These are phyloP conservation scores for Gymnarchus niloticus DNA, from an alignment of 2,113 vertebrate species.

Conservation along the genomic window DNA sequence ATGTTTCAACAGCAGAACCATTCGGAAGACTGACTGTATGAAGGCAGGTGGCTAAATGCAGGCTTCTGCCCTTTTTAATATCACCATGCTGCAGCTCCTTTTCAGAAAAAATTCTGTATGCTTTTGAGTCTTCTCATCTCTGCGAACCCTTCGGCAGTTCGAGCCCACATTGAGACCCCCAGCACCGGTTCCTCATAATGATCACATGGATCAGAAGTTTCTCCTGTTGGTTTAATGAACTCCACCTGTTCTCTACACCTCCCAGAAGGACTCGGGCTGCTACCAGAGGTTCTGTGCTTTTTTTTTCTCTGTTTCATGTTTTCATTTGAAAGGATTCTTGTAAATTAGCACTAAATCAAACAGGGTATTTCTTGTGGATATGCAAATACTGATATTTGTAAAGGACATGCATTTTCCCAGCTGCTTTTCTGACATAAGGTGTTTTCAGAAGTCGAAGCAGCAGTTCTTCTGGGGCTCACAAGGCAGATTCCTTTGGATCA, in stretches of 20 bases:
- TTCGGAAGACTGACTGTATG: neutral
- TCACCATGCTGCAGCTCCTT: neutral
- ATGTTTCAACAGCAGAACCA: neutral
- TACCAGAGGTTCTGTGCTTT: neutral
- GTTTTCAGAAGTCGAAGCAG: neutral
- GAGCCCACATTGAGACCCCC: neutral
- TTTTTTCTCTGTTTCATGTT: neutral
- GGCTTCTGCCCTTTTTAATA: neutral
- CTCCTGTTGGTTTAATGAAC: neutral
- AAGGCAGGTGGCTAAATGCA: neutral
- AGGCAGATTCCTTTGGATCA: neutral
- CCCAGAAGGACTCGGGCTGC: neutral
- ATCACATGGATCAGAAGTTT: neutral
- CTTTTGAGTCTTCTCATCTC: neutral
- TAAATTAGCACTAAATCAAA: neutral
- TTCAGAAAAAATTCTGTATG: neutral
- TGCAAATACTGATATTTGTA: neutral
- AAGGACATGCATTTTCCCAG: neutral
- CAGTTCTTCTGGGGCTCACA: neutral
- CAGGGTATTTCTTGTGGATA: neutral
- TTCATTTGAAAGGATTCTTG: too few relatives aligned
- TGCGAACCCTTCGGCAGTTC: neutral
- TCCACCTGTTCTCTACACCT: neutral
- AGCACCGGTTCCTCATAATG: neutral
- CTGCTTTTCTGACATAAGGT: too few relatives aligned